phyloP scores from a whole-genome alignment of 1,140 invertebrate genomes.

The Lycorma delicatula region DNA sequence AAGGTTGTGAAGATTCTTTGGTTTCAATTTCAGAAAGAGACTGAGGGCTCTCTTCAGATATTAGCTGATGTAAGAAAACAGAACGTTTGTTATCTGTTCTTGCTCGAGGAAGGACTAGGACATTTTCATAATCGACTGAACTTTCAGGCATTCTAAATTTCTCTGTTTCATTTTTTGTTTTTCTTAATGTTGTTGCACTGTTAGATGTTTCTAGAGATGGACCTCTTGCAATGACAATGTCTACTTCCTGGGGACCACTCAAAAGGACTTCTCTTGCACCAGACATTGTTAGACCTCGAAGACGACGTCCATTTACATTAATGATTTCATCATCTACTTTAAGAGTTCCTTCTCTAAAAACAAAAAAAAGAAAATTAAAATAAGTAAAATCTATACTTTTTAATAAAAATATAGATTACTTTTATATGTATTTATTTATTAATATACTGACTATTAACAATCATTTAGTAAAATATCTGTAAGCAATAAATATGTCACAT shows the following conservation, averaged over 20 bases:
- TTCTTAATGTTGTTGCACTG: background rate
- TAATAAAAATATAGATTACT: background rate
- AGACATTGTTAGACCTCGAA: constrained; percentile 62
- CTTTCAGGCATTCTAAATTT: constrained; percentile 46
- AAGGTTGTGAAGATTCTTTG: background rate
- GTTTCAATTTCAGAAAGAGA: background rate
- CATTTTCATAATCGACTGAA: constrained; percentile 53
- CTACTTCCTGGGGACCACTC: constrained; percentile 55
- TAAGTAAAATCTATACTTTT: background rate
- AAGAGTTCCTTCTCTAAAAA: constrained; percentile 62
- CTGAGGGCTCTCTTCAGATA: background rate
- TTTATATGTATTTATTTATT: constrained; percentile 13
- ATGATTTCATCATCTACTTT: constrained; percentile 72
- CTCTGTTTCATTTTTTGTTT: background rate
- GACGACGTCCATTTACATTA: constrained; percentile 67
- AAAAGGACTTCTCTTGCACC: constrained; percentile 64
- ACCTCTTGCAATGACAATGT: constrained; percentile 46
- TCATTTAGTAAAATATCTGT: no score
- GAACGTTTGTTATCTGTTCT: constrained; percentile 7
- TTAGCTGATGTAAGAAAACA: constrained; percentile 13
- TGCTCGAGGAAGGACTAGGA: constrained; percentile 15
- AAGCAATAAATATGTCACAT: no score
- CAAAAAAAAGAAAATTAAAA: constrained; percentile 14
- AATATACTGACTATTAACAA: no score
- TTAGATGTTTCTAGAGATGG: background rate